Base-by-base conservation (phyloP, 2,113 vertebrate species). In the Sturnira hondurensis region DNA sequence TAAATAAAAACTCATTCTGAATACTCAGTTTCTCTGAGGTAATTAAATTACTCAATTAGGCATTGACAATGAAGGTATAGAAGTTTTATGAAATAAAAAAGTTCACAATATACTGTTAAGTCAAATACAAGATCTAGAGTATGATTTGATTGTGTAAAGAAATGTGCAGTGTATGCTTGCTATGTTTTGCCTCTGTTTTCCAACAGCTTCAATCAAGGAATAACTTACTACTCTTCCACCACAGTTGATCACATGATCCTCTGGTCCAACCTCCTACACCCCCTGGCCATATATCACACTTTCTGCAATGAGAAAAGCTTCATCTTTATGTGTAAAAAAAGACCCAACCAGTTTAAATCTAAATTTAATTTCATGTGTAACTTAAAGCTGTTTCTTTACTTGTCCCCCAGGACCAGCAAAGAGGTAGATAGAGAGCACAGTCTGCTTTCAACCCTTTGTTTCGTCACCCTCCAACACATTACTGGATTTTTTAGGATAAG, bases 21-120 rank as follows among this genome's bases (percentile, higher is more conserved):
- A 82, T 77, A 82, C 28, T 58, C 54, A 67, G 11, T 94, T 67
- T 93, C 47, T 86, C 73, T 43, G 38, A 17, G 31, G 50, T 52
- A 92, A 94, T 81, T 84, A 87, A 78, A 93, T 68, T 43, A 68
- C 41, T 63, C 74, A 45, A 15, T 94, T 52, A 90, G 19, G 67
- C 36, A 33, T 24, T 94, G 89, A 71, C n/a, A 77, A 28, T 7
- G 17, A 82, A n/a, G 33, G 77, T 33, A 43, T 86, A 45, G 41
- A 47, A 17, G 5, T 86, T 38, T 65, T 74, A 2, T 28, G 38
- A 67, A 22, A 54, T 54, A 41, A 90, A 92, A 82, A 76, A 28
- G 47, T 16, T 58, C 68, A 78, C 33, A 68, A 56, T 50, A 41
- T 19, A n/a, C 22, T 61, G 15, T 15, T 33, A 8, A 77, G 17